phyloP scores from a whole-genome alignment of 2,797 vertebrate species.

The Labroides dimidiatus region DNA sequence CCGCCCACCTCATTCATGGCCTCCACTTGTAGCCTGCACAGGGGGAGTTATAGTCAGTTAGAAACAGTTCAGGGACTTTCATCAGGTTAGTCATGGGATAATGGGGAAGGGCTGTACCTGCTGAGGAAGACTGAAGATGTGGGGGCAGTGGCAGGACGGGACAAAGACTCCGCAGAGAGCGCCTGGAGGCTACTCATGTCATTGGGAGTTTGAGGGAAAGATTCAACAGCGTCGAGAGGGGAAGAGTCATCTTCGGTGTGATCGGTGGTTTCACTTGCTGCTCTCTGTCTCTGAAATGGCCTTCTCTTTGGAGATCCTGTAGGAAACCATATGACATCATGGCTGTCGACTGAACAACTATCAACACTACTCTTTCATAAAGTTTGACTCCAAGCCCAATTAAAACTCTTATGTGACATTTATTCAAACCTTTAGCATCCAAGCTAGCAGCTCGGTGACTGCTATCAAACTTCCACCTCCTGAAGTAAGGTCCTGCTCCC shows the following conservation, averaged over 20 bases:
- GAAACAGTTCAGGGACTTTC: not conserved
- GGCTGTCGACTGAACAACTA: not conserved
- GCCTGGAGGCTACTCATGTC: slow-evolving; percentile 81
- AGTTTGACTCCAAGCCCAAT: not conserved
- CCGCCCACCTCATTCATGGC: slow-evolving; percentile 76
- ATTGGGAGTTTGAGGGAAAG: slow-evolving; percentile 80
- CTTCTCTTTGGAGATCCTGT: slow-evolving; percentile 92
- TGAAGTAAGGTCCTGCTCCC: slow-evolving; percentile 94
- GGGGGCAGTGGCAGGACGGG: slow-evolving; percentile 79
- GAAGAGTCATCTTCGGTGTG: slow-evolving; percentile 85
- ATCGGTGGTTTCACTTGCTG: slow-evolving; percentile 94
- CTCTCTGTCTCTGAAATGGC: slow-evolving; percentile 95
- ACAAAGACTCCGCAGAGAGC: slow-evolving; percentile 85
- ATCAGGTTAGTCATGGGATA: not conserved
- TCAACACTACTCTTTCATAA: not conserved
- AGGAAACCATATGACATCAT: slow-evolving; percentile 7
- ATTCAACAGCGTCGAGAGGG: slow-evolving; percentile 75
- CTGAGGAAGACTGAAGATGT: slow-evolving; percentile 87
- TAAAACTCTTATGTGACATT: not conserved
- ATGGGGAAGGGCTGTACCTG: slow-evolving; percentile 82
- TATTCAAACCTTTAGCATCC: slow-evolving; percentile 91
- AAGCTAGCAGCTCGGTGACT: slow-evolving; percentile 93
- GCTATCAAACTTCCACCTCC: slow-evolving; percentile 93
- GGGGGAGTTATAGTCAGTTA: slow-evolving; percentile 29
- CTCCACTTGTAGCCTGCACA: slow-evolving; percentile 86